Evolutionary conservation across 2,888 invertebrate species (phyloP), one percentile per base, ranked within the genome.

Genomic region (Oxycera nigricornis): DNA sequence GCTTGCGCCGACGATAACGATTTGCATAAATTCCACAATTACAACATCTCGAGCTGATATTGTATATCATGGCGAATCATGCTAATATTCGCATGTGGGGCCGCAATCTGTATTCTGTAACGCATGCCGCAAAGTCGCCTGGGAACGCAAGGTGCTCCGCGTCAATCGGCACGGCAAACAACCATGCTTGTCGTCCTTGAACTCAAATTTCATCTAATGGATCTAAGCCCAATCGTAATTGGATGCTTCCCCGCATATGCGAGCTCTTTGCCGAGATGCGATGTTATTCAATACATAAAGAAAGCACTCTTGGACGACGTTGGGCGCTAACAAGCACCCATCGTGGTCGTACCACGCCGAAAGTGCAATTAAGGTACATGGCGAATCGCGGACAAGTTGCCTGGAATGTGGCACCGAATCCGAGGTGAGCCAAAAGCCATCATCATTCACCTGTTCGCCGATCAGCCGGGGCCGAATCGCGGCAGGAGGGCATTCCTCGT

Each of bases 11-110:
- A 46, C 46, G 6, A 46, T 46, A 46, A 46, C 46, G 17, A 46
- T 46, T 46, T 46, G 46, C 46, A 46, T 46, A 46, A 46, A 46
- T 46, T 46, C 46, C 46, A 7, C 46, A 46, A 46, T 46, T 46
- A 17, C 46, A 46, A 46, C 14, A 46, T 46, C 14, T 14, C 6
- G 4, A 14, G 11, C 17, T 46, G 46, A 46, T 46, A 46, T 3
- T 46, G 17, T 46, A 46, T 11, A 46, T 46, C 46, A 46, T 11
- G 46, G 17, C 17, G 17, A 3, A 46, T 46, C 46, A 46, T 11
- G 46, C 17, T 11, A 46, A 46, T 46, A 11, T 46, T 46, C 14
- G n/a, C n/a, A 46, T 46, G 17, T n/a, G 11, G 17, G 46, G 11
- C 46, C n/a, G 17, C 14, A 14, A 46, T 46, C 46, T n/a, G 17